Conservation (phyloP, 2,113 vertebrate species). For the Eurypyga helias region DNA sequence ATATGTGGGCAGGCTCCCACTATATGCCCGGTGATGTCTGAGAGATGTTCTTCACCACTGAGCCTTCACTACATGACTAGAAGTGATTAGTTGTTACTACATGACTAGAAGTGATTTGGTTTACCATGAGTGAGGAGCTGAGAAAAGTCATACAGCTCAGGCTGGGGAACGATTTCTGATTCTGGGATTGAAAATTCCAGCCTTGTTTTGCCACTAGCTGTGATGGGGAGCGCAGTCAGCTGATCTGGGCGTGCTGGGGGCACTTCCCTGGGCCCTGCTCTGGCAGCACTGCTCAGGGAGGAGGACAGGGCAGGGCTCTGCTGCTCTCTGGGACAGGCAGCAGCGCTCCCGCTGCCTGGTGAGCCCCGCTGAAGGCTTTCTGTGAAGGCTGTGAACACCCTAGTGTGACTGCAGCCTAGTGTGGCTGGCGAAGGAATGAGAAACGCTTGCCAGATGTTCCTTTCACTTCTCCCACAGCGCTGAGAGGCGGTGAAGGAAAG, state of each 20-base stretch:
- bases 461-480: fast-evolving
- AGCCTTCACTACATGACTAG: not conserved
- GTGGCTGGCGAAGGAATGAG: not conserved
- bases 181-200: not conserved
- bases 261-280: not conserved
- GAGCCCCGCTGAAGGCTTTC: not conserved
- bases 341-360: fast-evolving
- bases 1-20: not conserved
- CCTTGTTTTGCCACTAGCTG: fast-evolving
- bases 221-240: fast-evolving
- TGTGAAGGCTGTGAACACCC: not conserved
- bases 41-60: not conserved
- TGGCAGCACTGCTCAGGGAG: fast-evolving
- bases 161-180: fast-evolving
- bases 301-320: not conserved
- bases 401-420: fast-evolving
- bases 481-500: not conserved
- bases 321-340: not conserved
- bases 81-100: not conserved
- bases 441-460: not conserved
- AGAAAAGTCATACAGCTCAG: too few species aligned
- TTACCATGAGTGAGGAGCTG: not conserved
- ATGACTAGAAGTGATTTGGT: not conserved
- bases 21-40: not conserved
- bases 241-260: fast-evolving